phyloP scores from a whole-genome alignment of 2,113 vertebrate genomes.

The Hystrix cristata region DNA sequence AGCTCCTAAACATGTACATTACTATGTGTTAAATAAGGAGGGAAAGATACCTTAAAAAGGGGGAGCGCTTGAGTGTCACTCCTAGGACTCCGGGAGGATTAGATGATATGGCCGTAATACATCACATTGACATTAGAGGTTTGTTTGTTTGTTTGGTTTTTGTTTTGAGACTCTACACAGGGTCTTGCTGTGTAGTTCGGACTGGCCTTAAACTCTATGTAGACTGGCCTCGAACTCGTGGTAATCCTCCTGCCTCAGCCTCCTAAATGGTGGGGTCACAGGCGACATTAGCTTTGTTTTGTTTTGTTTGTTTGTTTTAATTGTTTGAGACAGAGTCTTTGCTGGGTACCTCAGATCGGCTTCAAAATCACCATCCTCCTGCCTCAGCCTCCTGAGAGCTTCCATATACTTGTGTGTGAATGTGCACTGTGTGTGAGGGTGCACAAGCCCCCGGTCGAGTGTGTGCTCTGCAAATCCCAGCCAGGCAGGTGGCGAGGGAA shows the following conservation, averaged over 20 bases:
- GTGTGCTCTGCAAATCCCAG: background rate
- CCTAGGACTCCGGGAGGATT: background rate
- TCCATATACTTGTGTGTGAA: background rate
- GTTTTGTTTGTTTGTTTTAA: background rate
- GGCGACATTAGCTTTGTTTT: too few relatives aligned
- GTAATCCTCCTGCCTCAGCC: background rate
- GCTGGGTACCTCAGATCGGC: background rate
- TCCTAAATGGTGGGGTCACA: background rate
- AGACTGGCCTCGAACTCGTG: background rate
- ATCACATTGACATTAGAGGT: background rate
- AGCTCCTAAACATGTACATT: background rate
- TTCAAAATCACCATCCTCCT: background rate
- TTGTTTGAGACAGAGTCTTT: background rate
- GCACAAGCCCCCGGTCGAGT: too few relatives aligned
- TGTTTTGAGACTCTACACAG: background rate
- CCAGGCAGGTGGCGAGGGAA: background rate
- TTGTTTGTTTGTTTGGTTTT: background rate
- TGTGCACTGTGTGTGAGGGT: background rate
- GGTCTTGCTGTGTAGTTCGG: background rate
- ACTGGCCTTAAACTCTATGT: background rate
- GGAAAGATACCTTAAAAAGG: background rate
- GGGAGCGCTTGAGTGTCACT: background rate
- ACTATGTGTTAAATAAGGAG: background rate
- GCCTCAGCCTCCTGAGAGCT: background rate
- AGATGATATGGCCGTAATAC: background rate